Conservation (phyloP, 2,888 invertebrate genomes). For the Teleogryllus oceanicus region DNA sequence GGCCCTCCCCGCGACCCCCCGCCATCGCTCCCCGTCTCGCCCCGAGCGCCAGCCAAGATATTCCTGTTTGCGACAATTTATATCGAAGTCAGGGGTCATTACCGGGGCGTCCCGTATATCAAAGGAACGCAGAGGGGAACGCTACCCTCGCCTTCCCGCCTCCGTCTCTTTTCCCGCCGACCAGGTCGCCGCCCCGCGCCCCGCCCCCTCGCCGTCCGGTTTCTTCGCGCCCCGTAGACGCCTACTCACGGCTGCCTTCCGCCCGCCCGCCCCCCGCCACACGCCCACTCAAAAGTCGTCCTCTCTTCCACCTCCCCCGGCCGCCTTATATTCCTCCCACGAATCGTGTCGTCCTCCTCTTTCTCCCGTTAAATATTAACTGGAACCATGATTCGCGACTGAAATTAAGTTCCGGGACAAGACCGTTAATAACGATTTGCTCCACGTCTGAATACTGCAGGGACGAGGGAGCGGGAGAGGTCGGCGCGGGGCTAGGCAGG, state of each 20-base stretch:
- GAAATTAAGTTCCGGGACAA: not conserved
- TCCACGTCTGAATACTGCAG: not conserved
- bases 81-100: slow-evolving; percentile 18
- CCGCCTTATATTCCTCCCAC: too few species aligned
- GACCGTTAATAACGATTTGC: not conserved
- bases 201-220: not conserved
- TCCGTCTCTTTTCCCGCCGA: not conserved
- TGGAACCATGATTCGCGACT: not conserved
- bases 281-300: too few species aligned
- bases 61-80: slow-evolving; percentile 18
- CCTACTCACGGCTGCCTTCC: not conserved
- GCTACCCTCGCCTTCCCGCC: not conserved
- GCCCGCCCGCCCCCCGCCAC: too few species aligned
- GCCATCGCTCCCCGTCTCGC: not conserved
- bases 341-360: not conserved
- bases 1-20: not conserved
- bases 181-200: not conserved
- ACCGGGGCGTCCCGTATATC: slow-evolving; percentile 4
- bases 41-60: not conserved
- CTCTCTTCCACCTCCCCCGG: too few species aligned
- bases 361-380: not conserved
- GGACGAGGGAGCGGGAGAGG: too few species aligned
- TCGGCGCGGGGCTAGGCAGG: too few species aligned
- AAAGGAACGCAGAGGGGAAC: not conserved
- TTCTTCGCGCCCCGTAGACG: not conserved